Conservation (phyloP, 2,113 vertebrate genomes). For the Nyctibius bracteatus region DNA sequence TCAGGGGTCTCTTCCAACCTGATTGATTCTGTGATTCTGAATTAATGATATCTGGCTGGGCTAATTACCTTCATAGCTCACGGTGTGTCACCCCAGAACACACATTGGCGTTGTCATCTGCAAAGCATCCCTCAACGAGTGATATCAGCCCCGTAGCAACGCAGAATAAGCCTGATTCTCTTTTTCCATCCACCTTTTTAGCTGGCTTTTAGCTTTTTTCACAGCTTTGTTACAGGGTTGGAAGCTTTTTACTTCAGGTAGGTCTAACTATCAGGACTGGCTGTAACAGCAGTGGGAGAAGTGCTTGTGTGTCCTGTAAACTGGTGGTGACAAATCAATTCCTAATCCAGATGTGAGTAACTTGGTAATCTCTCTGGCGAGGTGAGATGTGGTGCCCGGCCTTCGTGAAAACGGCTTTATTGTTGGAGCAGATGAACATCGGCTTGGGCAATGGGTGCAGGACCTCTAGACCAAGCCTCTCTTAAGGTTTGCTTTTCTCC, state of each 20-base stretch:
- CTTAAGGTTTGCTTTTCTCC: background rate
- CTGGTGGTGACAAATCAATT: background rate
- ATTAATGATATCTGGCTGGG: background rate
- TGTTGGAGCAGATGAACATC: rapidly evolving
- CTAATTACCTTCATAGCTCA: background rate
- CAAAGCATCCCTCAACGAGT: background rate
- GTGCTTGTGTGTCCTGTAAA: background rate
- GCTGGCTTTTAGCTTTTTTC: background rate
- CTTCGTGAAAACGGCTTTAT: background rate
- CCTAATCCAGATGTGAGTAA: background rate
- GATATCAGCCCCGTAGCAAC: rapidly evolving
- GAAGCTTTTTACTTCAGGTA: background rate
- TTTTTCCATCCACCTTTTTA: background rate
- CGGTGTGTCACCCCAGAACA: background rate
- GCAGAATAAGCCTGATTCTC: background rate
- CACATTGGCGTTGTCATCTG: background rate
- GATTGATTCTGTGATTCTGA: no score
- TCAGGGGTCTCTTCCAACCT: no score
- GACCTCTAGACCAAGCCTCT: background rate
- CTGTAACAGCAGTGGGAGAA: no score
- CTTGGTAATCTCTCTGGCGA: background rate
- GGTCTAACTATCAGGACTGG: background rate
- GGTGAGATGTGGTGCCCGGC: background rate
- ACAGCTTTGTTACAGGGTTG: rapidly evolving
- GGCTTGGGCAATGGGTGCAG: no score